Evolutionary conservation across 1,140 invertebrate genomes (phyloP).

Genomic region (Cherax destructor): DNA sequence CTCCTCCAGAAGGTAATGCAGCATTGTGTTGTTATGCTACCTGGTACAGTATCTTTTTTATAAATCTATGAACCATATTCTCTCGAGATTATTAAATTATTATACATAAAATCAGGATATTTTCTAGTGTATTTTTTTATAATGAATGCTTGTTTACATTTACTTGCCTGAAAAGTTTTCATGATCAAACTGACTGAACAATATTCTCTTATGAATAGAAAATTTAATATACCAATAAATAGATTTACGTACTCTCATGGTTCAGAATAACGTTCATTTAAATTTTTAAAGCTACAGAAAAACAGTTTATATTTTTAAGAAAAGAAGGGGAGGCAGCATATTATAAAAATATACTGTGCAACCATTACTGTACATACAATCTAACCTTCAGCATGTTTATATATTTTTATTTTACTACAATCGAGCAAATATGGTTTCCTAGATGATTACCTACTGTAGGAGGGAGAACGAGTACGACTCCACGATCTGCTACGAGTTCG

Average conservation of each 20-base stretch:
- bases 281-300: not conserved
- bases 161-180: not conserved
- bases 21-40: not conserved
- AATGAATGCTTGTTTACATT: not conserved
- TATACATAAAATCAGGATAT: not conserved
- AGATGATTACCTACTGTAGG: constrained; percentile 63
- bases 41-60: not conserved
- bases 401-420: not conserved
- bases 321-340: not conserved
- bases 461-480: constrained; percentile 66
- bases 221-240: not conserved
- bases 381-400: not conserved
- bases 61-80: not conserved
- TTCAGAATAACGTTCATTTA: not conserved
- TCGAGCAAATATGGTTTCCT: not conserved
- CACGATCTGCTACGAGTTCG: constrained; percentile 64
- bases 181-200: not conserved
- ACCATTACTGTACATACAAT: not conserved
- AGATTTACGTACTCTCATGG: not conserved
- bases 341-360: not conserved
- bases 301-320: not conserved
- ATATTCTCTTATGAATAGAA: not conserved
- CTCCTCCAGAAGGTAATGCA: not conserved
- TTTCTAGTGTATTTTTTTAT: not conserved
- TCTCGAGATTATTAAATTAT: not conserved